Base-by-base conservation (phyloP, 2,113 vertebrate genomes). In the Poicephalus gulielmi region DNA sequence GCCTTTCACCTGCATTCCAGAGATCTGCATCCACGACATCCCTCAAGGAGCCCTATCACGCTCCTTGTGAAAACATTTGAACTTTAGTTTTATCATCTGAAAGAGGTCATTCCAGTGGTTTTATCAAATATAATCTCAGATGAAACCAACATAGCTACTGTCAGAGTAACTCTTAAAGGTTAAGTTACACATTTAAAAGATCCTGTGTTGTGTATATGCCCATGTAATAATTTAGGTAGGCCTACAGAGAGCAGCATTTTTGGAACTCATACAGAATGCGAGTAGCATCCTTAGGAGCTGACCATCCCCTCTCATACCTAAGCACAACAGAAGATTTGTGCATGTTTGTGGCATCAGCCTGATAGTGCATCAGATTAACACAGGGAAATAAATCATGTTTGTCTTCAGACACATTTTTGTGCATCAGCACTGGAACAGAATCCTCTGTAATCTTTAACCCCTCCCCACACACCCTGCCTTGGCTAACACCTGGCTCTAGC, bases 191-290 rank as follows among this genome's bases (percentile, higher is more conserved):
- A 10, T 59, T 49, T 43, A 23, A 86, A 41, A 90, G 37, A 43
- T 50, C 25, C 46, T 0, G 0, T 71, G 35, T 30, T 33, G 39
- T 64, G 24, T 37, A 11, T 24, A 17, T 41, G 47, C 9, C 27
- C 27, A 2, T 11, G 17, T 41, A 66, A 28, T 39, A 69, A 30
- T 62, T 75, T 60, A 55, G 28, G 9, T 13, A 74, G 43, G n/a
- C 55, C 31, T 79, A 30, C 33, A 67, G 13, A 43, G 55, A 39
- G 12, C 17, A 46, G 44, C 13, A 17, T 13, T 86, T 89, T 44
- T 86, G 50, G 67, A 66, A 47, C n/a, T 88, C 17, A 0, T 2
- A 1, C 14, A 33, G 70, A 35, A 16, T 47, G 53, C 41, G 17
- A 50, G 41, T 44, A 49, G 7, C 2, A 10, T n/a, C 1, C 0